A percentile compares a stretch with the other conserved stretches of the same genome.
phyloP scores from a whole-genome alignment of 2,113 vertebrate genomes.

The Miniopterus natalensis region DNA sequence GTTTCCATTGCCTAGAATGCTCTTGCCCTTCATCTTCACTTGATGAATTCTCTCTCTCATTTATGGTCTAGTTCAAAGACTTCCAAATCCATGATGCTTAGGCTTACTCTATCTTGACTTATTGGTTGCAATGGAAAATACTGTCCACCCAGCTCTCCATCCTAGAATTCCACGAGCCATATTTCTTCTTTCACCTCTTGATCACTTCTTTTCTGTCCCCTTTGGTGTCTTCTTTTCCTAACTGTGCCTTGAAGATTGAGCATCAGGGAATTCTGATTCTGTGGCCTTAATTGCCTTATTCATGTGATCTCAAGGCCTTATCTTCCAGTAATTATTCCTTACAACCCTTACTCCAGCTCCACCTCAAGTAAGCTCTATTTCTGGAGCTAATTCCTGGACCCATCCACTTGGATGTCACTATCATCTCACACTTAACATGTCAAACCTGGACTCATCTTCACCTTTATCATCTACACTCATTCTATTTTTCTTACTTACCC shows the following conservation, averaged over 20 bases:
- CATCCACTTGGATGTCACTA: background rate
- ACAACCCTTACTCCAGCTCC: background rate
- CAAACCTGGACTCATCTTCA: background rate
- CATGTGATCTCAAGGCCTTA: background rate
- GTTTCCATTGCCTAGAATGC: background rate
- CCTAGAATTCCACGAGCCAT: background rate
- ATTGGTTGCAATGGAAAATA: background rate
- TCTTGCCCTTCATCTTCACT: constrained; percentile 5
- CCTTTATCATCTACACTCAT: background rate
- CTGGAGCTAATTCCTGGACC: constrained; percentile 24
- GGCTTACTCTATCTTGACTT: background rate
- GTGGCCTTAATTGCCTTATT: background rate
- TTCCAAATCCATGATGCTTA: background rate
- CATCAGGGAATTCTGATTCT: background rate
- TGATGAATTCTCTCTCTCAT: constrained; percentile 13
- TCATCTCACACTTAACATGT: background rate
- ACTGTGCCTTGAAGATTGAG: background rate
- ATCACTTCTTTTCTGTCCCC: constrained; percentile 8
- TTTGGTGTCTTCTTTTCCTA: constrained; percentile 7
- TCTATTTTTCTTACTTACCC: constrained; percentile 26
- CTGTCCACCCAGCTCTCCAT: background rate
- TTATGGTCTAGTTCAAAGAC: background rate
- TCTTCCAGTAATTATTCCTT: background rate
- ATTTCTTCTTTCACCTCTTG: constrained; percentile 8
- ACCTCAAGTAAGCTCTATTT: background rate